Base-by-base conservation (phyloP, 2,797 vertebrate species). In the Coregonus suidteri region DNA sequence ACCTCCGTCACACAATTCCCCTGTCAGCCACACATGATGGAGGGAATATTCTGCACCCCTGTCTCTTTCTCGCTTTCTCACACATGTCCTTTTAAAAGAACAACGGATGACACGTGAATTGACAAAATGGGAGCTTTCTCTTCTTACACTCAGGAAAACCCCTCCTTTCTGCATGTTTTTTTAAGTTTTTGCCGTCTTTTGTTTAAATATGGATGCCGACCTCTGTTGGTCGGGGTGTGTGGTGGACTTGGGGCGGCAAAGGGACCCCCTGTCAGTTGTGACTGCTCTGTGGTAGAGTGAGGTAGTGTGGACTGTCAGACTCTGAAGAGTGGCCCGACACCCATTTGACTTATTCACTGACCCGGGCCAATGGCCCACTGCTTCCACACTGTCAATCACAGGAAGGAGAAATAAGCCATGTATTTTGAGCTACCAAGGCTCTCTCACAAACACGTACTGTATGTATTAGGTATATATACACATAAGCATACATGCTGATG, bases 171-270 rank as follows among this genome's bases (percentile, higher is more conserved):
- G 34, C 11, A 7, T 11, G 18, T 35, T 25, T 34, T 62, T 74
- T 20, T 59, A 2, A 2, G 18, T 73, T 59, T 37, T 74, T 37
- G 31, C 9, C 4, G 16, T 37, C 16, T 59, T n/a, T 25, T 25
- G 51, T 78, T 66, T 68, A 70, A 81, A 78, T 78, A 75, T 73
- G 31, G 51, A 81, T 69, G 75, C 52, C 68, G 37, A 74, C 65
- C 65, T 35, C 71, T 62, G 52, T 53, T 56, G 77, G 75, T 77
- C 75, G 37, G 35, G 59, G 52, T 54, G 13, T 73, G 56, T 73
- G 71, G 70, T 18, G 75, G 30, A 30, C 11, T 68, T 7, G 54
- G 56, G n/a, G 34, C 52, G 31, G 75, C 37, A 35, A 7, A 15
- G 79, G 71, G 75, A 56, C 64, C 62, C 59, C 73, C 31, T 62